Base-by-base conservation (phyloP, 2,113 vertebrate species). In the Psittacara wagleri region DNA sequence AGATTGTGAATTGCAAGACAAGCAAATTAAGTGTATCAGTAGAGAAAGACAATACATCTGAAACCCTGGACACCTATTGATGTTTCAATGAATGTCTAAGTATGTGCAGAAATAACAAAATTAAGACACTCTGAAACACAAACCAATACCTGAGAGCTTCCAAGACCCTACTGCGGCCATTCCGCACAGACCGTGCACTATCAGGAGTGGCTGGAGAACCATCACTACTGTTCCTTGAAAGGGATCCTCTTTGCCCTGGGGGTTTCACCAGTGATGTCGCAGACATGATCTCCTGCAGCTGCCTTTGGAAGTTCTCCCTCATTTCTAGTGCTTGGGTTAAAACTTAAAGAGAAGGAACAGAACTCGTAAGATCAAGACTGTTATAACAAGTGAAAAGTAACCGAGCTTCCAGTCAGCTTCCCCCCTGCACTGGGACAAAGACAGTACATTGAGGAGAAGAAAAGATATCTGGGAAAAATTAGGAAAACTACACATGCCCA, bases 261-360 rank as follows among this genome's bases (percentile, higher is more conserved):
- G 98, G 97, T 80, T 97, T 98, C 91, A 97, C 98, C 17, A 99
- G 75, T 3, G 98, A 99, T 18, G 99, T 99, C 70, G 99, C 99
- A 59, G 99, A 99, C 99, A 99, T 99, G 88, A 99, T 98, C 98
- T 99, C 99, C 96, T 99, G 99, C 28, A 99, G 98, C 95, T 99
- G 99, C 80, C 96, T 98, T 69, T 99, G 99, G 91, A 99, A 98
- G 94, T 97, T 99, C 92, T 99, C 98, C 79, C 99, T 99, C 99
- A 99, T 99, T 96, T 99, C 99, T 72, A 99, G 95, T 9, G 99
- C 98, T 95, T 99, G 99, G 33, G 98, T 98, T 90, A 99, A 97
- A 93, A 91, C 98, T 98, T 66, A 57, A 83, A 85, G 54, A 41
- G 93, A 94, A 86, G 69, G 76, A 46, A 94, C 24, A 96, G 37